Base-by-base conservation (phyloP, 1,140 invertebrate genomes). In the Thaumetopoea pityocampa region DNA sequence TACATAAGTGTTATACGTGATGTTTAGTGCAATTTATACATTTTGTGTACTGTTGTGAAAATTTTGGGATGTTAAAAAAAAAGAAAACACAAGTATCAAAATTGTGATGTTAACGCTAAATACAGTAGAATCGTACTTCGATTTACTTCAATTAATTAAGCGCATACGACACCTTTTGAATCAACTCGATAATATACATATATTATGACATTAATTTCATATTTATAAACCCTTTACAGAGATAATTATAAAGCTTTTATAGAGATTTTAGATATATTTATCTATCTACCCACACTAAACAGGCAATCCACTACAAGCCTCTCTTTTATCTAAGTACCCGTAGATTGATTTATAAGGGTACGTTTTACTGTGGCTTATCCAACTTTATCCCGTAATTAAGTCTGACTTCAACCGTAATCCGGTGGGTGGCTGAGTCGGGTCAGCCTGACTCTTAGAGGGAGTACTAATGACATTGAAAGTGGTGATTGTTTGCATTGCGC, bases 351-450 rank as follows among this genome's bases (percentile, higher is more conserved):
- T 52, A 53, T 51, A 52, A 38, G 30, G 53, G 44, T 47, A 29
- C 43, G 45, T 45, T 57, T 48, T 57, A 52, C 49, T 51, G 43
- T 51, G 46, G 53, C 53, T 61, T 53, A 57, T 44, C 46, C 32
- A 7, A 10, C 38, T 40, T 57, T 53, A 61, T 61, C 58, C 51
- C 10, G 50, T 57, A 61, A 61, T 57, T 61, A 61, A 51, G 46
- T 53, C 28, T 9, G 45, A 51, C 26, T 61, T 46, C 32, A 7
- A 42, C 37, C 35, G 41, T 52, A 56, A 60, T 52, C 53, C 40
- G 20, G n/a, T n/a, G n/a, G n/a, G n/a, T n/a, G 40, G 42, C 19
- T 16, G 23, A 24, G 28, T 5, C 7, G 26, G 41, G 44, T 48
- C 41, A 48, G 33, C 28, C 27, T 42, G 44, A 10, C 33, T 28